These are phyloP conservation scores for Linnaemya vulpina DNA, from an alignment of 2,888 invertebrate genomes.

Conservation along the genomic window DNA sequence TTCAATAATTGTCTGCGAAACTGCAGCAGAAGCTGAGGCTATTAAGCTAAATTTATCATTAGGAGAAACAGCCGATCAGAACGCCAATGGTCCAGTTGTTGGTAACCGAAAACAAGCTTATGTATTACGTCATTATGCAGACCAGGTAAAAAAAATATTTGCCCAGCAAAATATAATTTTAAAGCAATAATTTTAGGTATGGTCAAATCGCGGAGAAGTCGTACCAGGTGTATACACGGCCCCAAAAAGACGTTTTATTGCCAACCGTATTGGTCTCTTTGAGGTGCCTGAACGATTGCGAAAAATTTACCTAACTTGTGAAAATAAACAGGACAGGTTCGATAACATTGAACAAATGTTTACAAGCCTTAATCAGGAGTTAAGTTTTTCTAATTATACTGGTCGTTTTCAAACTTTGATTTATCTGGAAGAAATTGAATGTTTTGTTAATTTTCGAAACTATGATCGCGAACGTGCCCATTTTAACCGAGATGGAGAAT, in stretches of 20 bases:
- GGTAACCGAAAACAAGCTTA: conserved; percentile 66
- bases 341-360: conserved; percentile 83
- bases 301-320: conserved; percentile 82
- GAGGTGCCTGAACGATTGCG: conserved; percentile 84
- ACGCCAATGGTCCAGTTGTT: neutral
- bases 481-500: conserved; percentile 87
- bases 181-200: conserved; percentile 72
- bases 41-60: conserved; percentile 61
- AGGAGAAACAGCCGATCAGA: conserved; percentile 33
- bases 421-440: conserved; percentile 92
- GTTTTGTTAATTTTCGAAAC: conserved; percentile 86
- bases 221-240: conserved; percentile 85
- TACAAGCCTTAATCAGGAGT: conserved; percentile 84
- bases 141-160: conserved; percentile 68
- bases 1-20: conserved; percentile 77
- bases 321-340: conserved; percentile 82
- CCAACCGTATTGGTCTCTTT: conserved; percentile 83
- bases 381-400: conserved; percentile 86
- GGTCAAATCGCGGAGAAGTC: conserved; percentile 76
- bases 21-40: conserved; percentile 71
- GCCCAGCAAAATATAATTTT: neutral
- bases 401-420: conserved; percentile 89
- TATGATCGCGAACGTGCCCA: conserved; percentile 88
- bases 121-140: conserved; percentile 77
- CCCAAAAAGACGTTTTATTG: conserved; percentile 86